phyloP scores from a whole-genome alignment of 1,140 invertebrate species.

The Orchestia grillus region DNA sequence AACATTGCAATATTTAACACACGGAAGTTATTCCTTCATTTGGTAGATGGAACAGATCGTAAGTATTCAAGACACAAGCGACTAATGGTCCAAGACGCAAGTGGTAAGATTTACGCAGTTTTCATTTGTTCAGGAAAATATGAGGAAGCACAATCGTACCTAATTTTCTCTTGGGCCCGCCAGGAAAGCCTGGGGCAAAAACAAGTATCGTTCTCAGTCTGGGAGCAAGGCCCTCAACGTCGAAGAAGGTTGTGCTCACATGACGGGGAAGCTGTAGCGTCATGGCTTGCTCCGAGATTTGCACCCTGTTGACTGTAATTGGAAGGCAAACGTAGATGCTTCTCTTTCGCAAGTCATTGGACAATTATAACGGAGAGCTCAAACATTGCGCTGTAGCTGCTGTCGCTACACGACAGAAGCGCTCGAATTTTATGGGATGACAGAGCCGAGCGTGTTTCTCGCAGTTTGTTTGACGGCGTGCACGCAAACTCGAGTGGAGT shows the following conservation, averaged over 20 bases:
- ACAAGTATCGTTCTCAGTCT: not conserved
- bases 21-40: too few relatives aligned
- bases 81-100: too few relatives aligned
- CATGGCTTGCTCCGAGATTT: not conserved
- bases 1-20: too few relatives aligned
- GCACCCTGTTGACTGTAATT: constrained; percentile 42
- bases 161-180: not conserved
- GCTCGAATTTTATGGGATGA: constrained; percentile 1
- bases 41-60: too few relatives aligned
- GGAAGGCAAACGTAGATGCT: constrained; percentile 16
- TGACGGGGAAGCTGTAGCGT: not conserved
- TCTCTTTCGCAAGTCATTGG: not conserved
- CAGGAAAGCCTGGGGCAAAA: not conserved
- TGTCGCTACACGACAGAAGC: not conserved
- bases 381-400: not conserved
- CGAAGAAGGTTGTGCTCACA: not conserved
- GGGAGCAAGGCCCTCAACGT: not conserved
- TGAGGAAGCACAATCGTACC: not conserved
- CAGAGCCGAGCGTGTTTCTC: not conserved
- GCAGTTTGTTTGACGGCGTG: not conserved
- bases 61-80: too few relatives aligned
- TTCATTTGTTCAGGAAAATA: too few relatives aligned
- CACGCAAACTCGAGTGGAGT: not conserved
- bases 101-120: too few relatives aligned
- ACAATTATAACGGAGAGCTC: not conserved